A percentile compares a stretch with the other conserved stretches of the same genome.
Conservation (phyloP, 2,888 invertebrate species). For the Orthonychiurus folsomi region DNA sequence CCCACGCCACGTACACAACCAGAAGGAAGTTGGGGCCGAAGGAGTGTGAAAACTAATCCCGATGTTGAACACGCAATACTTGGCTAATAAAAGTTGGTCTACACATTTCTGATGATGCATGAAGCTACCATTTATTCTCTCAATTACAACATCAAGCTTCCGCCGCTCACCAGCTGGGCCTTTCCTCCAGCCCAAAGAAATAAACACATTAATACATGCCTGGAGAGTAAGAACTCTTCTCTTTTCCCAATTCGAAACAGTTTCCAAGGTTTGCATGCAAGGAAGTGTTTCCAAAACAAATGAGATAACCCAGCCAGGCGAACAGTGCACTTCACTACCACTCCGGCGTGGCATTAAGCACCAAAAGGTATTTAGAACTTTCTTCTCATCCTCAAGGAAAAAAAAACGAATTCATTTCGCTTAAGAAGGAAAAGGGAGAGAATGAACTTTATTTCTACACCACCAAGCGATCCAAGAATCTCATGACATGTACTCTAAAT, state of each 20-base stretch:
- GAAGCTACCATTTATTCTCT: constrained; percentile 31
- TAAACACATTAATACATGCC: not conserved
- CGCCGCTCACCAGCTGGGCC: constrained; percentile 16
- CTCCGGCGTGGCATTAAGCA: not conserved
- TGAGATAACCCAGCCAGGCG: not conserved
- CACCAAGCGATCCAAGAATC: not conserved
- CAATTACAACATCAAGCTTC: constrained; percentile 28
- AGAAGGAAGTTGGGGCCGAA: constrained; percentile 6
- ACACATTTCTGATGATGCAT: constrained; percentile 35
- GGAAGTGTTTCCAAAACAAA: not conserved
- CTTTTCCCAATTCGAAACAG: too few relatives aligned
- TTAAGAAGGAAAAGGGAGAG: not conserved
- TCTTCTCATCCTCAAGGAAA: not conserved
- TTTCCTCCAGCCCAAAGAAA: too few relatives aligned
- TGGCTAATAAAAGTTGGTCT: constrained; percentile 31
- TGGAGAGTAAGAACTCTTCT: not conserved
- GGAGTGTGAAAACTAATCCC: constrained; percentile 29
- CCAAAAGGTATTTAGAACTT: not conserved
- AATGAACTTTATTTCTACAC: not conserved
- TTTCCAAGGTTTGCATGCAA: not conserved
- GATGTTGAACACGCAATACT: constrained; percentile 34
- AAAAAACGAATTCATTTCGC: not conserved
- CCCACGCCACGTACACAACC: too few relatives aligned
- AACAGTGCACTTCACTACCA: not conserved
- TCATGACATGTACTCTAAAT: not conserved